A percentile compares a stretch with the other conserved stretches of the same genome.
Evolutionary conservation across 1,140 invertebrate species (phyloP).

Genomic region (Drosophila setifemur): DNA sequence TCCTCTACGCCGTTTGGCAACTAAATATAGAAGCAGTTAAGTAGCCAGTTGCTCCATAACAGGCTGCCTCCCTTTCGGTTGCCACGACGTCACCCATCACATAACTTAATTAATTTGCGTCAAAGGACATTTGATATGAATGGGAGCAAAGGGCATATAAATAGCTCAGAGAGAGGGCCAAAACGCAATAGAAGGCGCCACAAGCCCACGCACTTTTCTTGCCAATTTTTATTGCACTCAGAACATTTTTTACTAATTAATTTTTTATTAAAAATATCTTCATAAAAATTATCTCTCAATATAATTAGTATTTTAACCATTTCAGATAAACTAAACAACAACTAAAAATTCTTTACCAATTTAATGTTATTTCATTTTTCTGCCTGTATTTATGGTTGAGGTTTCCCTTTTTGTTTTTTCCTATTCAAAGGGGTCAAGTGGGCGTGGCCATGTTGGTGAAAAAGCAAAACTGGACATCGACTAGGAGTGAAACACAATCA

Average conservation of each 20-base stretch:
- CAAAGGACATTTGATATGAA: slow-evolving; percentile 75
- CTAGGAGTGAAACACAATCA: slow-evolving; percentile 46
- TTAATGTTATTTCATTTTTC: too few species aligned
- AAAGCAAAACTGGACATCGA: slow-evolving; percentile 9
- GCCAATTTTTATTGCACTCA: slow-evolving; percentile 15
- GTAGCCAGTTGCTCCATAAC: not conserved
- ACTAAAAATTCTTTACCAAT: too few species aligned
- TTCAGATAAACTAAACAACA: too few species aligned
- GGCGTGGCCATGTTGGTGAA: slow-evolving; percentile 17
- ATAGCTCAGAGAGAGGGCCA: slow-evolving; percentile 17
- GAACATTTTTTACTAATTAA: too few species aligned
- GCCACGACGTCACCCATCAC: slow-evolving; percentile 4
- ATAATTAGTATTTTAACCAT: too few species aligned
- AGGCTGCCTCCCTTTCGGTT: not conserved
- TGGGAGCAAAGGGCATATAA: slow-evolving; percentile 47
- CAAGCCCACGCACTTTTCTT: slow-evolving; percentile 16
- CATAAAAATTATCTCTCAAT: too few species aligned
- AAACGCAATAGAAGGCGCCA: not conserved
- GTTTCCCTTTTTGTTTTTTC: too few species aligned
- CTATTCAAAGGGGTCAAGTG: too few species aligned
- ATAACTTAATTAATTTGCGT: slow-evolving; percentile 78
- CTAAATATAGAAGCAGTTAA: slow-evolving; percentile 70
- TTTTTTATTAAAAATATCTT: too few species aligned
- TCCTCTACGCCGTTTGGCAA: not conserved
- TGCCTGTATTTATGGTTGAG: too few species aligned